phyloP scores from a whole-genome alignment of 1,140 invertebrate species.

The Psilanteris sp. region DNA sequence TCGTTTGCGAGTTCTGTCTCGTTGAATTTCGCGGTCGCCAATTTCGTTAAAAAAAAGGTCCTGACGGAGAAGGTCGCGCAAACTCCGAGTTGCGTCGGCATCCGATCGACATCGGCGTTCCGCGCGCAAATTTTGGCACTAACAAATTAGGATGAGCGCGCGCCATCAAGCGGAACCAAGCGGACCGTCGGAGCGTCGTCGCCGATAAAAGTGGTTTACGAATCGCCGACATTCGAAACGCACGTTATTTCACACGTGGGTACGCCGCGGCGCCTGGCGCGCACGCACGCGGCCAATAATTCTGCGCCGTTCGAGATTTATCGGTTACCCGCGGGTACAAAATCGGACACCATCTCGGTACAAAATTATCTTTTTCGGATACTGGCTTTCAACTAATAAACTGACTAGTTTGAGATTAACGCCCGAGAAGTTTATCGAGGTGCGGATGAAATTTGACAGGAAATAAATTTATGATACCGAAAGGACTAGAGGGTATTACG shows the following conservation, averaged over 20 bases:
- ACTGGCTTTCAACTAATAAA: constrained; percentile 19
- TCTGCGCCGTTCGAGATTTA: constrained; percentile 42
- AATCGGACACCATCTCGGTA: constrained; percentile 31
- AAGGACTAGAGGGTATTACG: constrained; percentile 21
- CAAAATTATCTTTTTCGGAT: constrained; percentile 22
- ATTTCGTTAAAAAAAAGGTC: constrained; percentile 28
- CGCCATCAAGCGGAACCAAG: neutral
- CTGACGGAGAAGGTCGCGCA: constrained; percentile 17
- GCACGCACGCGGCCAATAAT: constrained; percentile 22
- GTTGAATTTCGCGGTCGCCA: constrained; percentile 19
- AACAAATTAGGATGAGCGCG: constrained; percentile 7
- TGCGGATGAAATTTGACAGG: neutral
- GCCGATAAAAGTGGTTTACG: constrained; percentile 10
- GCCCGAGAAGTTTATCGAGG: neutral
- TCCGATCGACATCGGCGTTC: neutral
- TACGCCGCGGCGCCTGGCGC: too few species aligned
- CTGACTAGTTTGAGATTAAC: constrained; percentile 28
- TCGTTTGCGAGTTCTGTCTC: constrained; percentile 9
- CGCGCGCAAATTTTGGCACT: constrained; percentile 15
- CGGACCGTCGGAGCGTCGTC: neutral
- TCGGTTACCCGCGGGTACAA: constrained; percentile 11
- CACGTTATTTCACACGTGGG: constrained; percentile 17
- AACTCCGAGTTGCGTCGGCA: constrained; percentile 4
- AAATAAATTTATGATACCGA: constrained; percentile 1
- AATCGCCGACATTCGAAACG: constrained; percentile 14